Evolutionary conservation across 2,888 invertebrate species (phyloP), one percentile per base, ranked within the genome.

Genomic region (Agelastica alni): DNA sequence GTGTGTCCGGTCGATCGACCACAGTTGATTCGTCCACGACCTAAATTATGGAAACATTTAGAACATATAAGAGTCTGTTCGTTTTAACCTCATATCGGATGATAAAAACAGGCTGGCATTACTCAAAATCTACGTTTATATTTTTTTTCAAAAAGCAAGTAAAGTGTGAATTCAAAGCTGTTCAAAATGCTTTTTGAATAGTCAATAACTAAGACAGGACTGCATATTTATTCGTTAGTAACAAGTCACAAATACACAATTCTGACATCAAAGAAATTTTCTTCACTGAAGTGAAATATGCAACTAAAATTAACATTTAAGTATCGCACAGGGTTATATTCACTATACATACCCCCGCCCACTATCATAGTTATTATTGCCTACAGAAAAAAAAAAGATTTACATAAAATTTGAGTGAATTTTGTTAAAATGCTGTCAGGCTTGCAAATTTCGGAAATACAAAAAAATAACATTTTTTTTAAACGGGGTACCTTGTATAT

Each of bases 1-100:
- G 78, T 45, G 77, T 79, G 57, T 86, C 85, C 51, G 87, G 84
- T 49, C 72, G 68, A 70, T 89, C 90, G 36, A 87, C 88, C 61
- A 88, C 83, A 43, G 85, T 80, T 68, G 83, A 87, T 73, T 92
- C 91, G 76, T 93, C 93, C 52, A 93, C 90, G 58, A 93, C 93
- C 92, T 93, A 77, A 61, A 70, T 67, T 65, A 64, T 66, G 60
- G 63, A 55, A 53, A 65, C 66, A 67, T 53, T 66, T 62, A 65
- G 59, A 60, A 41, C 48, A 43, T 61, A 60, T 39, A 62, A 63
- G 42, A 45, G 41, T 44, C 41, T 39, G 49, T n/a, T 20, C 13
- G 22, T 49, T 32, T 49, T 45, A 28, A 49, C 58, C 55, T 34
- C 43, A 48, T 43, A 26, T 52, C 53, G 58, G 46, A 39, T 37